A percentile compares a stretch with the other conserved stretches of the same genome.
Evolutionary conservation across 2,888 invertebrate species (phyloP).

Genomic region (Mythimna loreyi): DNA sequence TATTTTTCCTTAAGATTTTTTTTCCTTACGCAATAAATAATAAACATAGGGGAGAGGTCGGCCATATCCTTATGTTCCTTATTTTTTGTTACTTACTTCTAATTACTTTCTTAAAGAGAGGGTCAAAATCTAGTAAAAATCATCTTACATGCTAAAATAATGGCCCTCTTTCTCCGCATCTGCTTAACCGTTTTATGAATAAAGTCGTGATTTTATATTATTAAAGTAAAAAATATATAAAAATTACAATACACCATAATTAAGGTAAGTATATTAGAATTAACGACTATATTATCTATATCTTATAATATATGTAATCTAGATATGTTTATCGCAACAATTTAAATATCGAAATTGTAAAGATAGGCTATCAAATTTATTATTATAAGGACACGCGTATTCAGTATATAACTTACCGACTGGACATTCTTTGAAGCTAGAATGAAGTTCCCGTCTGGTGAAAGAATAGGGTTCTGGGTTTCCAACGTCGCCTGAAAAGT

Average conservation of each 20-base stretch:
- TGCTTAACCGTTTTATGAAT: background rate
- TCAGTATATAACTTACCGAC: constrained; percentile 72
- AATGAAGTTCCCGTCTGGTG: constrained; percentile 83
- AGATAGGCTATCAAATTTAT: constrained; percentile 52
- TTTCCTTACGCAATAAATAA: too few species aligned
- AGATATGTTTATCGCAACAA: constrained; percentile 51
- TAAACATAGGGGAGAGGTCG: too few species aligned
- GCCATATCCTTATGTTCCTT: too few species aligned
- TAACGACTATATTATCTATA: constrained; percentile 48
- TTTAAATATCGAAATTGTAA: constrained; percentile 36
- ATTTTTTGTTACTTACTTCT: too few species aligned
- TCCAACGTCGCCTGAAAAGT: constrained; percentile 78
- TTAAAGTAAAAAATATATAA: background rate
- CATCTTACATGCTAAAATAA: too few species aligned
- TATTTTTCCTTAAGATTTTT: too few species aligned
- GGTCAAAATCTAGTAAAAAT: too few species aligned
- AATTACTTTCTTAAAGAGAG: too few species aligned
- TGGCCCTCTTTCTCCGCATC: background rate
- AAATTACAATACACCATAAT: constrained; percentile 16
- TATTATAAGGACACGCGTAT: constrained; percentile 5
- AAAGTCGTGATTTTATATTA: background rate
- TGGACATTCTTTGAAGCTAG: constrained; percentile 86
- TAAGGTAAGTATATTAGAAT: constrained; percentile 28
- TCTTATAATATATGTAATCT: constrained; percentile 8
- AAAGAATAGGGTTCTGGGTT: constrained; percentile 84